Base-by-base conservation (phyloP, 2,113 vertebrate genomes). In the Tor tambroides region DNA sequence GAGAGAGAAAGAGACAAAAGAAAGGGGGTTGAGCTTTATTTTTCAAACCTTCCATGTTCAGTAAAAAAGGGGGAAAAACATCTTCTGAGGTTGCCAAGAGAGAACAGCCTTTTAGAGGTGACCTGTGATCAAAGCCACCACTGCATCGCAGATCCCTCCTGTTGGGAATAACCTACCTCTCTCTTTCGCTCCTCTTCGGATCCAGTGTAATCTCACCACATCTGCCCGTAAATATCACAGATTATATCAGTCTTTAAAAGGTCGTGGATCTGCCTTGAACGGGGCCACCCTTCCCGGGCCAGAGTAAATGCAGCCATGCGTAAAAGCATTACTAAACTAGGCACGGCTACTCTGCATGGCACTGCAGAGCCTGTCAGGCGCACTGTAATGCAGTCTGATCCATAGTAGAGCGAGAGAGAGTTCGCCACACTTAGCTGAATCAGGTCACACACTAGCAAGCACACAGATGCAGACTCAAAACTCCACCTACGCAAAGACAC, bases 351-450 rank as follows among this genome's bases (percentile, higher is more conserved):
- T 83, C 65, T 51, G 65, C 65, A 35, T 38, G 81, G 89, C 89
- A 91, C 80, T 77, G 89, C 88, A 90, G 71, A 75, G 87, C 86
- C 78, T 82, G 38, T 89, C 92, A 93, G 87, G 93, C 89, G 65
- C 88, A 82, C 85, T 81, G 86, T 92, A 90, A 93, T 92, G 89
- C 21, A 56, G 69, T 80, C 19, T 46, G 87, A 59, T 65, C 86
- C 82, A 28, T 75, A 87, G 84, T 9, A 78, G 90, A 89, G 69
- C 74, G 82, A 88, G 84, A 92, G 88, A 90, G 89, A 89, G 91
- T 92, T 94, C 87, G 91, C 92, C 75, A 94, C 92, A 92, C 92
- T 78, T 87, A 90, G 88, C 92, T 85, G 92, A 95, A 94, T 92
- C 92, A 93, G 93, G 93, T 94, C 94, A 94, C 74, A 79, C 35